Base-by-base conservation (phyloP, 2,113 vertebrate genomes). In the Embiotoca jacksoni region DNA sequence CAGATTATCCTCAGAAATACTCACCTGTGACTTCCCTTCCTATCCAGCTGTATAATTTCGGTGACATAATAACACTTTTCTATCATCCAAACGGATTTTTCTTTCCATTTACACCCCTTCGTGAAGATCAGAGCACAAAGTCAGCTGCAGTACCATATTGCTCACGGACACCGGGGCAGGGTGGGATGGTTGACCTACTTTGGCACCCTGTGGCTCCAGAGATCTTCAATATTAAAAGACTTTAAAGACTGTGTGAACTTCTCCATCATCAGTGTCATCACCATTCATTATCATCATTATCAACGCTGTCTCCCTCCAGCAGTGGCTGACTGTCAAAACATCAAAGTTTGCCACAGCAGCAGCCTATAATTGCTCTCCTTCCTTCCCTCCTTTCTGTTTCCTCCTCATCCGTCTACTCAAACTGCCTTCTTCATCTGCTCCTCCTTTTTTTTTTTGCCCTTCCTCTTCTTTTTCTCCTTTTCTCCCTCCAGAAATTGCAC, bases 241-340 rank as follows among this genome's bases (percentile, higher is more conserved):
- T 58, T 68, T 72, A 76, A 88, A 78, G 59, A 54, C 69, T 71
- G 47, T 23, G 44, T 53, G 67, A 87, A 79, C 66, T 67, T 78
- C 78, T 84, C 73, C 73, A 80, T 85, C 77, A 76, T 81, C 75
- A 36, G 57, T 73, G 78, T 86, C 82, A 86, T 78, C 82, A 73
- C 70, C 75, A 72, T 66, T 80, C 72, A 86, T 85, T 75, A 73
- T 80, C 81, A 80, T 82, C 83, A 81, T 74, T 85, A 62, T 49
- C 82, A 66, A 6, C 55, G 50, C 68, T 52, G 57, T 77, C 80
- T 81, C 78, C 85, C 86, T 78, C 41, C 86, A 87, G 90, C 83
- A 75, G 65, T 77, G 77, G 49, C 83, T 79, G 62, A 7, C 75
- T 90, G 89, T 89, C 88, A 85, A 78, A 87, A 84, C 88, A 90